Conservation (phyloP, 2,797 vertebrate species). For the Brachyrhaphis roseni region DNA sequence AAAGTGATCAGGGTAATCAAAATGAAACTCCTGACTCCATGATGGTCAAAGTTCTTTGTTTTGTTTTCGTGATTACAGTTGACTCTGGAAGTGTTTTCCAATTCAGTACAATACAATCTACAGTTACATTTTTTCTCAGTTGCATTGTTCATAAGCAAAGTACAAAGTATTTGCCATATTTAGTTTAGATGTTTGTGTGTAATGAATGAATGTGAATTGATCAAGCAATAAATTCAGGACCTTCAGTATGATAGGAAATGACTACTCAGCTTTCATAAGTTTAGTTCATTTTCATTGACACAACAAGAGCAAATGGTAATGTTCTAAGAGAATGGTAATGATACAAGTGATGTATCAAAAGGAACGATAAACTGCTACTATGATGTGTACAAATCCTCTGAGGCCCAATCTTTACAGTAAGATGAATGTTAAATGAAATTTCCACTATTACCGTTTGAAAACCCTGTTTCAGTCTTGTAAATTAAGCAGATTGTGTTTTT, state of each 20-base stretch:
- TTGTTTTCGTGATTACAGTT: background rate
- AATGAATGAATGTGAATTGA: too few species aligned
- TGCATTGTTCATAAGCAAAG: too few species aligned
- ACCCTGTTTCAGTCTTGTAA: background rate
- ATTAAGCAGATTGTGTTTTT: slow-evolving; percentile 16
- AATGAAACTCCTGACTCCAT: too few species aligned
- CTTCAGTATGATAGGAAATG: background rate
- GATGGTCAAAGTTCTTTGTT: background rate
- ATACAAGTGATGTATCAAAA: background rate
- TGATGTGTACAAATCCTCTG: background rate
- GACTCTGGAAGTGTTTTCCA: background rate
- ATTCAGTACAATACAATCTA: background rate
- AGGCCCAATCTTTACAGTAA: background rate
- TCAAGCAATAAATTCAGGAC: background rate
- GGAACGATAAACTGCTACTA: background rate
- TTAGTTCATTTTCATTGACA: background rate
- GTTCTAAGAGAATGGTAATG: background rate
- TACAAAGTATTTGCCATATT: too few species aligned
- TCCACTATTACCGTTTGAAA: background rate
- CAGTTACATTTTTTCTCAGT: too few species aligned
- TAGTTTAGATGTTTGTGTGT: too few species aligned
- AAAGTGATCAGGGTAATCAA: too few species aligned
- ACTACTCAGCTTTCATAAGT: background rate
- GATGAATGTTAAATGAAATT: background rate
- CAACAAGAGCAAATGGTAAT: background rate